These are phyloP conservation scores for Yoshiicerus persimilis DNA, from an alignment of 1,140 invertebrate species.

Conservation along the genomic window DNA sequence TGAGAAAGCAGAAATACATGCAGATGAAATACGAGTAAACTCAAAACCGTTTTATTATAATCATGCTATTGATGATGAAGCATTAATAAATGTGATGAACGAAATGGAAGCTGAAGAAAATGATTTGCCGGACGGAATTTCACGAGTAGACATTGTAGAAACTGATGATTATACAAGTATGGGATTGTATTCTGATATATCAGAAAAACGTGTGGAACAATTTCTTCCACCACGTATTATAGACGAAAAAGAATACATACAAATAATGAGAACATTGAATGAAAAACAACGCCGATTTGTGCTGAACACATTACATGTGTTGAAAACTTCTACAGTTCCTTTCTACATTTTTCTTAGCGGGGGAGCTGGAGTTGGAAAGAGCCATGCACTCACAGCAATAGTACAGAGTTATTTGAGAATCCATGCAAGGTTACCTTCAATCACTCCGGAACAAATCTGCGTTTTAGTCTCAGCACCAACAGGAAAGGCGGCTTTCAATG, in stretches of 20 bases:
- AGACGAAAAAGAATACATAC: not conserved
- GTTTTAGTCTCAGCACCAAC: too few species aligned
- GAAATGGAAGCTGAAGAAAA: not conserved
- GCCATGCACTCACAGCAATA: constrained; percentile 2
- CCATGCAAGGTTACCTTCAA: not conserved
- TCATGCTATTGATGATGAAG: not conserved
- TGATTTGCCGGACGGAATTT: too few species aligned
- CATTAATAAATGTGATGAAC: not conserved
- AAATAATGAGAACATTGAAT: not conserved
- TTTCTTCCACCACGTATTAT: not conserved
- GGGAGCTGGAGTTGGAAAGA: constrained; percentile 36
- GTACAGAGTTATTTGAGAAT: constrained; percentile 21
- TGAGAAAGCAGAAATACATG: not conserved
- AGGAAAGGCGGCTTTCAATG: too few species aligned
- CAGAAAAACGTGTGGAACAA: not conserved
- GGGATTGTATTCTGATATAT: not conserved
- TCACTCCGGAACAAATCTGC: not conserved
- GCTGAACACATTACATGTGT: not conserved
- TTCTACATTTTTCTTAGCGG: constrained; percentile 25
- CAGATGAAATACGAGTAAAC: not conserved
- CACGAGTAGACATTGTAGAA: not conserved
- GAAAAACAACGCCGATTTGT: constrained; percentile 1
- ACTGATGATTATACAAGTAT: not conserved
- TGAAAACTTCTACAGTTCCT: not conserved
- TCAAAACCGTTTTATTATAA: not conserved